These are phyloP conservation scores for Corythoichthys intestinalis DNA, from an alignment of 2,113 vertebrate genomes.

Conservation along the genomic window DNA sequence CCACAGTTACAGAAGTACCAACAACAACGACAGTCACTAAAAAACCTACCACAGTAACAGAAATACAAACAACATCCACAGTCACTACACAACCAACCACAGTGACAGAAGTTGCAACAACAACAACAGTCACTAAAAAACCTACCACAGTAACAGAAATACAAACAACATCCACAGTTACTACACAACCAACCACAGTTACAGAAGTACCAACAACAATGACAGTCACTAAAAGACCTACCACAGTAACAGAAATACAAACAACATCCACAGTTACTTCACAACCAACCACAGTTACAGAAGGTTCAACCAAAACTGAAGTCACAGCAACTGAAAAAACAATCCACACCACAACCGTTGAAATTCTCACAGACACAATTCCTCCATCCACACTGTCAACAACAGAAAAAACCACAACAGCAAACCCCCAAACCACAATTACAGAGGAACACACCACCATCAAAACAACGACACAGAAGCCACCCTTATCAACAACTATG, in stretches of 20 bases:
- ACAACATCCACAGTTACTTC: too few species aligned
- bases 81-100: background rate
- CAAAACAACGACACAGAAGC: background rate
- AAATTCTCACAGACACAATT: background rate
- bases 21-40: background rate
- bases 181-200: background rate
- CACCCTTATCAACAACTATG: background rate
- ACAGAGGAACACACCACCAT: background rate
- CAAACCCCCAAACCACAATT: background rate
- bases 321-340: background rate
- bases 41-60: background rate
- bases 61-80: too few species aligned
- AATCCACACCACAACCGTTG: background rate
- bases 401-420: conserved; percentile 4
- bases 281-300: too few species aligned
- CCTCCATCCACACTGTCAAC: background rate
- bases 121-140: background rate
- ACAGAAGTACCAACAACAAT: background rate
- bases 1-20: background rate
- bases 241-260: background rate
- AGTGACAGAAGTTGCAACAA: background rate
- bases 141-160: background rate
- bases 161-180: too few species aligned
- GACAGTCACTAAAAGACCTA: background rate
- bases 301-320: too few species aligned